A percentile compares a stretch with the other conserved stretches of the same genome.
These are phyloP conservation scores for Cosmorhoe ocellata DNA, from an alignment of 2,888 invertebrate genomes.

Conservation along the genomic window DNA sequence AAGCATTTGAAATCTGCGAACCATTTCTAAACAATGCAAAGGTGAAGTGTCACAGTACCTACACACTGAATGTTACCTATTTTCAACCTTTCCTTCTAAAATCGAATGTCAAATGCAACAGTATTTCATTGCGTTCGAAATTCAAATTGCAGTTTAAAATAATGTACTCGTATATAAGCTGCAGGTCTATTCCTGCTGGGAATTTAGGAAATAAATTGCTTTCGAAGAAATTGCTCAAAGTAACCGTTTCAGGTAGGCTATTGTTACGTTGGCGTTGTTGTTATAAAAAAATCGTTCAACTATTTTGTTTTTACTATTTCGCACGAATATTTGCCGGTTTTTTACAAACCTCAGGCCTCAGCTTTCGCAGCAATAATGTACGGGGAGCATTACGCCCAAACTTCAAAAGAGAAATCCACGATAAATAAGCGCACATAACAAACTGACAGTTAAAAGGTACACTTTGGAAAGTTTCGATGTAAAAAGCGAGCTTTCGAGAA, in stretches of 20 bases:
- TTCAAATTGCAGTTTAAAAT: conserved; percentile 10
- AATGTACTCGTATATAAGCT: too few species aligned
- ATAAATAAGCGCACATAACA: conserved; percentile 51
- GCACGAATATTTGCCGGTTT: conserved; percentile 16
- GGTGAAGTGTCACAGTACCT: background rate
- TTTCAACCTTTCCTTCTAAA: conserved; percentile 22
- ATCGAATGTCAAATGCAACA: conserved; percentile 39
- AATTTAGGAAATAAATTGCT: too few species aligned
- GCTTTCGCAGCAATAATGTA: conserved; percentile 42
- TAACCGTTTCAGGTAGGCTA: too few species aligned
- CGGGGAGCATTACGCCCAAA: conserved; percentile 41
- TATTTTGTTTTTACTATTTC: conserved; percentile 13
- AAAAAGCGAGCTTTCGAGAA: conserved; percentile 54
- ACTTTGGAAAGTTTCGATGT: conserved; percentile 51
- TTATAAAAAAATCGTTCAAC: conserved; percentile 6
- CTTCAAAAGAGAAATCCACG: conserved; percentile 44
- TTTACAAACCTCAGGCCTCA: conserved; percentile 33
- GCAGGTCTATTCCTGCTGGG: too few species aligned
- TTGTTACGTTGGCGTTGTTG: background rate
- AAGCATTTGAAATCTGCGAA: background rate
- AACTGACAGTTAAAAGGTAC: conserved; percentile 53
- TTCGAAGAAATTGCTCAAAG: too few species aligned
- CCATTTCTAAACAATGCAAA: background rate
- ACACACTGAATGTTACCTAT: background rate
- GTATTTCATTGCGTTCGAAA: conserved; percentile 17